A percentile compares a stretch with the other conserved stretches of the same genome.
Evolutionary conservation across 2,113 vertebrate species (phyloP).

Genomic region (Monopterus albus): DNA sequence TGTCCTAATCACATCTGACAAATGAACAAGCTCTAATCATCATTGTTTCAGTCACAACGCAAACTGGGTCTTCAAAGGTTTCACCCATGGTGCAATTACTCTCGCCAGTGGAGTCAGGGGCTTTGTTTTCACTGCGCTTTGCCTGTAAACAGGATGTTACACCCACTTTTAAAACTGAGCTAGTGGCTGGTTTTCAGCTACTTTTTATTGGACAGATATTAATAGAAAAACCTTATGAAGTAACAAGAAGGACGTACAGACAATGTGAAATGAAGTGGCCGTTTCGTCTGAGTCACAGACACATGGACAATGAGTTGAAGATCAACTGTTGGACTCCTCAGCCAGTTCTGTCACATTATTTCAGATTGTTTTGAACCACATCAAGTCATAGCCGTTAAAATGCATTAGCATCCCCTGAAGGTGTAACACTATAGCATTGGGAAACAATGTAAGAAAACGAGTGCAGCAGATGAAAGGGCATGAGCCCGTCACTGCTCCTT

Average conservation of each 20-base stretch:
- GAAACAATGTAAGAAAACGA: slow-evolving; percentile 68
- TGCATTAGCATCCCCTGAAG: slow-evolving; percentile 54
- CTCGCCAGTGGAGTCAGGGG: slow-evolving; percentile 46
- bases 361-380: slow-evolving; percentile 36
- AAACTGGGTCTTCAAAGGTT: slow-evolving; percentile 85
- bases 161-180: too few species aligned
- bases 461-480: slow-evolving; percentile 70
- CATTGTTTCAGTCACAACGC: slow-evolving; percentile 78
- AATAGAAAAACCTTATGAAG: too few species aligned
- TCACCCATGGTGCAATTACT: slow-evolving; percentile 79
- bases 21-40: slow-evolving; percentile 82
- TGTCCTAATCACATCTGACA: slow-evolving; percentile 85
- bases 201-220: too few species aligned
- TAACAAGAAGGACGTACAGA: not conserved
- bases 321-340: not conserved
- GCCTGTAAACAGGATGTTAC: slow-evolving; percentile 56
- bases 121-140: slow-evolving; percentile 16
- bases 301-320: not conserved
- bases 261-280: too few species aligned
- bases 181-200: too few species aligned
- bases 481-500: slow-evolving; percentile 38
- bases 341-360: slow-evolving; percentile 7
- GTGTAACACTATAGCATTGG: slow-evolving; percentile 76
- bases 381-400: slow-evolving; percentile 26
- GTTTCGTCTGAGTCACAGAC: not conserved